These are phyloP conservation scores for Drosophila meridiana DNA, from an alignment of 2,888 invertebrate genomes.

Conservation along the genomic window DNA sequence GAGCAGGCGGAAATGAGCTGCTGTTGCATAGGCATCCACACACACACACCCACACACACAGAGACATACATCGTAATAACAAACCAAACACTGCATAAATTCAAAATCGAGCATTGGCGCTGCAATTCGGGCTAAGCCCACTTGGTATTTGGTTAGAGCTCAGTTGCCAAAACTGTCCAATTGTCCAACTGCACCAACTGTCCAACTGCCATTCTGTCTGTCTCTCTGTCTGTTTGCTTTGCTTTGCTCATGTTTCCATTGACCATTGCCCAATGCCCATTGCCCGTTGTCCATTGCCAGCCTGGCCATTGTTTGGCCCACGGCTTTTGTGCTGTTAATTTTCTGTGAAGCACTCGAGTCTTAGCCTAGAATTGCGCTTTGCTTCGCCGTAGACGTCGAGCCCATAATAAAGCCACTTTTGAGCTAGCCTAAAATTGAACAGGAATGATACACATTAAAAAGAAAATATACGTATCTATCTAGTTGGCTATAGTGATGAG, in stretches of 20 bases:
- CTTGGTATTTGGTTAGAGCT: constrained; percentile 74
- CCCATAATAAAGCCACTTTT: constrained; percentile 65
- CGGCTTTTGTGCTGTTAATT: constrained; percentile 76
- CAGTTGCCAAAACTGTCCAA: constrained; percentile 36
- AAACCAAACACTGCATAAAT: constrained; percentile 79
- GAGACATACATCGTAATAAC: constrained; percentile 61
- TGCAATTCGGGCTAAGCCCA: constrained; percentile 42
- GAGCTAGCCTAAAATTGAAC: constrained; percentile 55
- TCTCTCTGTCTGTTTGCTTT: constrained; percentile 45
- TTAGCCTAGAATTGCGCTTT: constrained; percentile 51
- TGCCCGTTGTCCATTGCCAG: constrained; percentile 24
- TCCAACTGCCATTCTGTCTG: constrained; percentile 15
- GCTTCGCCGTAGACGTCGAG: constrained; percentile 31
- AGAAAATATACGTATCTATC: neutral
- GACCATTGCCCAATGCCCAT: constrained; percentile 9
- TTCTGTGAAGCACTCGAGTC: constrained; percentile 41
- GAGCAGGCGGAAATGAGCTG: constrained; percentile 66
- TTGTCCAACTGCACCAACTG: constrained; percentile 13
- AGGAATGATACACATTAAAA: constrained; percentile 25
- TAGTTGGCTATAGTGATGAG: neutral
- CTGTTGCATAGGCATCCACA: constrained; percentile 18
- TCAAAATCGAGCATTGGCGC: constrained; percentile 59
- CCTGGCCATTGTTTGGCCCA: constrained; percentile 62
- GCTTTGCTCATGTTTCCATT: constrained; percentile 49
- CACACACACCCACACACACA: constrained; percentile 8